phyloP scores from a whole-genome alignment of 1,140 invertebrate species.

The Cydia amplana region DNA sequence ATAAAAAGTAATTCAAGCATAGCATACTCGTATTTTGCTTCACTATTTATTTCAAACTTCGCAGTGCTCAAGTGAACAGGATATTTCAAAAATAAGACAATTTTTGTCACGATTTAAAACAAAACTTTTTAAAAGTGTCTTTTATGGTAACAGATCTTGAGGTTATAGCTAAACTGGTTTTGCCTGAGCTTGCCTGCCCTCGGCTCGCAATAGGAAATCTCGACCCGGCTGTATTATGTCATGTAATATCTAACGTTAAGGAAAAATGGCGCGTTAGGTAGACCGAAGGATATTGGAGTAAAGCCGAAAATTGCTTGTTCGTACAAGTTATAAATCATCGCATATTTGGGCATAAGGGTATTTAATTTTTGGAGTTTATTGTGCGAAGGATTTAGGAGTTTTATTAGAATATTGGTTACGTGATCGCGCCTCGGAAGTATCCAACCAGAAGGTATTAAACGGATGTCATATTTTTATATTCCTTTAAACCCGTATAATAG shows the following conservation, averaged over 20 bases:
- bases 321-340: background rate
- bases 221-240: background rate
- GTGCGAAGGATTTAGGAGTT: background rate
- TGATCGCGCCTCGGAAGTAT: background rate
- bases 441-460: background rate
- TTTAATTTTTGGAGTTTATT: background rate
- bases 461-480: background rate
- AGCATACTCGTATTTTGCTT: no score
- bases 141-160: no score
- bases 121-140: no score
- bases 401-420: conserved; percentile 5
- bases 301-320: background rate
- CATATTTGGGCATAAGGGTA: background rate
- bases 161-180: background rate
- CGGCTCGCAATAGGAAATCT: background rate
- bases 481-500: no score
- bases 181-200: background rate
- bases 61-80: no score
- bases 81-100: no score
- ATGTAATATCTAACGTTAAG: background rate
- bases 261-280: background rate
- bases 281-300: background rate
- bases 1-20: no score
- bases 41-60: no score
- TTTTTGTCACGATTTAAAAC: no score